Conservation (phyloP, 1,140 invertebrate genomes). For the Ruditapes philippinarum region DNA sequence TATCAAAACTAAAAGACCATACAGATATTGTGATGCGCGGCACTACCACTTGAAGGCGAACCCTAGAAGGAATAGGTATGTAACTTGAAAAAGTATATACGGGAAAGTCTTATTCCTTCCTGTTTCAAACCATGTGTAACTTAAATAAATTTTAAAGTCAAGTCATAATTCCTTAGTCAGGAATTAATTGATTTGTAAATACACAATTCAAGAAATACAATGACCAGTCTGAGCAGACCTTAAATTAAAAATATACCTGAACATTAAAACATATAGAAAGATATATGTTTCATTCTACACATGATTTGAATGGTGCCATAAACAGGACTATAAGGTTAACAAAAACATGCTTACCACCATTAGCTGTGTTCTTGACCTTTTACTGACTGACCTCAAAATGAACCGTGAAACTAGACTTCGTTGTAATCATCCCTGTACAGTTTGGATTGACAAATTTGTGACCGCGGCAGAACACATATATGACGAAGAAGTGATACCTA, state of each 20-base stretch:
- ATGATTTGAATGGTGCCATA: constrained; percentile 38
- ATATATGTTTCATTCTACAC: neutral
- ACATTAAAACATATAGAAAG: neutral
- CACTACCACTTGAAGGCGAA: constrained; percentile 14
- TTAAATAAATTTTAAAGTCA: neutral
- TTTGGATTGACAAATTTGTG: too few species aligned
- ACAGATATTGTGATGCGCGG: constrained; percentile 17
- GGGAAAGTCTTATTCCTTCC: neutral
- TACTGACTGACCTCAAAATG: too few species aligned
- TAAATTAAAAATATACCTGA: too few species aligned
- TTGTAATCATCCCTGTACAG: too few species aligned
- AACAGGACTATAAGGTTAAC: neutral
- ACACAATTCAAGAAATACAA: too few species aligned
- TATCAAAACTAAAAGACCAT: neutral
- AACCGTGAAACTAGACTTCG: too few species aligned
- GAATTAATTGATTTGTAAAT: neutral
- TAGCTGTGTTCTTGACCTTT: too few species aligned
- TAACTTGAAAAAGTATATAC: neutral
- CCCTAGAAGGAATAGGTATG: constrained; percentile 7
- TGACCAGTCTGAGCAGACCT: too few species aligned
- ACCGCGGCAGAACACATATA: too few species aligned
- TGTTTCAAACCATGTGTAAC: constrained; percentile 15
- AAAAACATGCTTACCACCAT: neutral
- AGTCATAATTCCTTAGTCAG: neutral
- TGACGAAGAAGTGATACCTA: too few species aligned